phyloP scores from a whole-genome alignment of 1,140 invertebrate species.

The Octopus bimaculoides region DNA sequence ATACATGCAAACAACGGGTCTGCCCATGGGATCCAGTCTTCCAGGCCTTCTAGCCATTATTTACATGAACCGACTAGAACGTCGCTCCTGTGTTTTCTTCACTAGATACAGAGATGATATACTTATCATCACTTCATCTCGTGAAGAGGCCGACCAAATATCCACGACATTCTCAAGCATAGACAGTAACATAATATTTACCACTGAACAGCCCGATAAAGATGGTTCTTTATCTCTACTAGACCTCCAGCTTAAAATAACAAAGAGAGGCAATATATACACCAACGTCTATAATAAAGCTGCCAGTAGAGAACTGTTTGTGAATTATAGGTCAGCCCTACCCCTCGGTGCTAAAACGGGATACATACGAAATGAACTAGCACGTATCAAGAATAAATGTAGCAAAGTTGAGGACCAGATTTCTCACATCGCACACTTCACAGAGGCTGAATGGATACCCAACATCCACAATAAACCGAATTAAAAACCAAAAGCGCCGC shows the following conservation, averaged over 20 bases:
- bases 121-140: neutral
- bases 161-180: neutral
- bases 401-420: neutral
- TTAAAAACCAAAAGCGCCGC: neutral
- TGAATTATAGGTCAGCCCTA: neutral
- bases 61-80: neutral
- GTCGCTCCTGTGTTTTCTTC: neutral
- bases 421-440: neutral
- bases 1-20: neutral
- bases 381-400: neutral
- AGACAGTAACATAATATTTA: neutral
- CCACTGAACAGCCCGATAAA: neutral
- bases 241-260: neutral
- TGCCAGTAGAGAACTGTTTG: neutral
- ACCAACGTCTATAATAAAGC: neutral
- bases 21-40: neutral
- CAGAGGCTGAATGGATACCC: neutral
- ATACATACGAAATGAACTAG: neutral
- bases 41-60: neutral
- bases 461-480: neutral
- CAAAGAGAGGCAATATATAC: neutral
- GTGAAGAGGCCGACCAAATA: neutral
- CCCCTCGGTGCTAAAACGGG: neutral
- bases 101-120: neutral
- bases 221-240: neutral